Evolutionary conservation across 2,797 vertebrate species (phyloP), one percentile per base, ranked within the genome.

Genomic region (Arnoldichthys spilopterus): DNA sequence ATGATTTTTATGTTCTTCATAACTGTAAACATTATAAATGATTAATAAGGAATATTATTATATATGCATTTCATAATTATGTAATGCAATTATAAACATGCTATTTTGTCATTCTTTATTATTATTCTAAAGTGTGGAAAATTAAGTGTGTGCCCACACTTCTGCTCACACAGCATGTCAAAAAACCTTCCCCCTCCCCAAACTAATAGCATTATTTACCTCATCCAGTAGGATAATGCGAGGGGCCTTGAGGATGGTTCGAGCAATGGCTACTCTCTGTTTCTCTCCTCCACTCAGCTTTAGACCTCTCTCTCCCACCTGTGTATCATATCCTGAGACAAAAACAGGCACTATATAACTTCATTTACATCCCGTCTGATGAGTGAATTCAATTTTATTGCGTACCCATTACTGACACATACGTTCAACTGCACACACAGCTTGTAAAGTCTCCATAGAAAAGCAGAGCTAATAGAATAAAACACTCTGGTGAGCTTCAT

Each of bases 271-370:
- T 0, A 97, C 94, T 0, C 96, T 93, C 89, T 97, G 96, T 88
- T 97, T 98, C 90, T 98, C 96, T 6, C 97, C 96, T 0, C 96
- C 96, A 0, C 96, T 98, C 81, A 97, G 91, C 90, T 96, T 98
- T 84, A 98, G 88, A 0, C 96, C 96, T 20, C 96, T 90, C 85
- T 98, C 96, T 0, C 97, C 96, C 0, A 98, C 96, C 85, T 95
- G 93, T 0, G 95, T 96, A 68, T 94, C 90, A 16, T 96, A 98
- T 12, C 95, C 96, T 97, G 90, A 54, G 12, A 82, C 0, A 34
- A 63, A 58, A 73, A 51, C 3, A 49, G 5, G 47, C 12, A 54
- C 34, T 62, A 22, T 40, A 75, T 37, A 2, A 18, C 37, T 2
- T 47, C 47, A 40, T 18, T 37, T 68, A 82, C 82, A 80, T 76